Percentiles rank a stretch among this genome's conserved stretches.
Conservation (phyloP, 30 jellyfish, hydroid and myxozoan species). For the Aurelia aurita region DNA sequence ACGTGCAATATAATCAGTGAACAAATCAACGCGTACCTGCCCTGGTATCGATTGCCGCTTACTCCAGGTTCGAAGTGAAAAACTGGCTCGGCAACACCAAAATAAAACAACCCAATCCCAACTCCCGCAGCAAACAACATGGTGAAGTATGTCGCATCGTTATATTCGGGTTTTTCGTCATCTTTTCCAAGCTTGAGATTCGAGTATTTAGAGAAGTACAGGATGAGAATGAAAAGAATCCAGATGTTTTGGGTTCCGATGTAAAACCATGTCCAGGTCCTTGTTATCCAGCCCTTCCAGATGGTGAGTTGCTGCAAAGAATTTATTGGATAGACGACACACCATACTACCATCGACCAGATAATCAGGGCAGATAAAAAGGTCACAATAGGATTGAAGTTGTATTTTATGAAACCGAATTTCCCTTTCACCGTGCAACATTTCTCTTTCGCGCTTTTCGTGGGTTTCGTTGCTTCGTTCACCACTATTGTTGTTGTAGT, state of each 20-base stretch:
- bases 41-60: slow-evolving; percentile 78
- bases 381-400: slow-evolving; percentile 85
- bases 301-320: slow-evolving; percentile 51
- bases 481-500: slow-evolving; percentile 31
- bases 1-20: not conserved
- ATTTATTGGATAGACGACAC: slow-evolving; percentile 57
- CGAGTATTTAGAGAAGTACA: slow-evolving; percentile 84
- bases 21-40: slow-evolving; percentile 65
- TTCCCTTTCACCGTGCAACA: slow-evolving; percentile 73
- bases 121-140: slow-evolving; percentile 95
- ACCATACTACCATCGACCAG: slow-evolving; percentile 85
- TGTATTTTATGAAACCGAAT: slow-evolving; percentile 54
- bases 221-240: slow-evolving; percentile 70
- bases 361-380: slow-evolving; percentile 82
- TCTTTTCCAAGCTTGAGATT: slow-evolving; percentile 80
- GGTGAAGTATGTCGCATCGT: slow-evolving; percentile 86
- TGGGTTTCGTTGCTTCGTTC: not conserved
- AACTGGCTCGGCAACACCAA: slow-evolving; percentile 95
- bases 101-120: slow-evolving; percentile 91
- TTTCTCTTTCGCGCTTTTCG: slow-evolving; percentile 32
- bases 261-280: slow-evolving; percentile 95
- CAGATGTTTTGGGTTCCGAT: slow-evolving; percentile 90
- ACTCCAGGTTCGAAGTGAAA: slow-evolving; percentile 67
- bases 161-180: slow-evolving; percentile 92
- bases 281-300: slow-evolving; percentile 83